Base-by-base conservation (phyloP, 37 sponge, comb jelly and placozoan species). In the Beroe ovata region DNA sequence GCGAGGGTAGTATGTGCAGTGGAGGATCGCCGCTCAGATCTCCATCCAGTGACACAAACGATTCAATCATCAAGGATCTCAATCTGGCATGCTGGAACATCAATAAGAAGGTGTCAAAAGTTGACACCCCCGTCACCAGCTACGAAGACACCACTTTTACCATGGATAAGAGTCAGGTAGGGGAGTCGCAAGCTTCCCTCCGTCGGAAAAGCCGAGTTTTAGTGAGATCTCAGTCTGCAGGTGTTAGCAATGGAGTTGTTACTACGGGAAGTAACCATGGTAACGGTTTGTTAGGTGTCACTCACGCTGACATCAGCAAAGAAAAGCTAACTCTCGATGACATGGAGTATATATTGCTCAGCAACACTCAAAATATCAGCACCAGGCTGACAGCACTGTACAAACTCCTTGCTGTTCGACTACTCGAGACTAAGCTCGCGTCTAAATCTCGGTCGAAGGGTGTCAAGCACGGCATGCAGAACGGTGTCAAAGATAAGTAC, bases 1-100 rank as follows among this genome's bases (percentile, higher is more conserved):
- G 69, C 16, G 69, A 66, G 69, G 69, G 69, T 26, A 66, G 69
- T 66, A 18, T 66, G 16, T 66, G 69, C 34, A 66, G 69, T 30
- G 30, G 69, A 1, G 30, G 69, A 1, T 25, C 32, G 33, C 30
- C 69, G 36, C 32, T 30, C 30, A 25, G 69, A 29, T 47, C 54
- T 16, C 54, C 54, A 16, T 6, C 11, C 54, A 47, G 54, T 47
- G 54, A 47, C 54, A 30, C 25, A 32, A 18, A 34, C 36, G 69
- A 66, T 14, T 34, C 69, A 34, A 25, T 66, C 32, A 66, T 66
- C 36, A 66, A 30, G 30, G 69, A 66, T 66, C 69, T 66, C 3
- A 66, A 66, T 37, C 35, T 66, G 19, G 69, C 69, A 1, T 66
- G 69, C 69, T 34, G 69, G 36, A 66, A 66, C 36, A 66, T 66